These are phyloP conservation scores for Bothrops jararaca DNA, from an alignment of 2,113 vertebrate species.

Conservation along the genomic window DNA sequence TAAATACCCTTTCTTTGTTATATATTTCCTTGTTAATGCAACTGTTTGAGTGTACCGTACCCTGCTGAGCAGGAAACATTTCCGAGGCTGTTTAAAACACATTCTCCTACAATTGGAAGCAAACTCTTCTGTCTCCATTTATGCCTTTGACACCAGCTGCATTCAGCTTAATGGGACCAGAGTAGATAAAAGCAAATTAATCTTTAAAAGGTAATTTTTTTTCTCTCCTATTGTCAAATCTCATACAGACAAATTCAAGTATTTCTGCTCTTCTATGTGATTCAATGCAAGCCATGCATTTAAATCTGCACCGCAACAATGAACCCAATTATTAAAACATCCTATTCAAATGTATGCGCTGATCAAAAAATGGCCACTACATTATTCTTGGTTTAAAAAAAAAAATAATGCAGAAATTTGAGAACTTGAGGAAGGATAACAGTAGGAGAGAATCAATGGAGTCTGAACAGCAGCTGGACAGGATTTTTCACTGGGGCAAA, in stretches of 20 bases:
- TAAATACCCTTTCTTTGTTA: conserved; percentile 64
- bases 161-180: conserved; percentile 63
- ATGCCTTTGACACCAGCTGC: conserved; percentile 68
- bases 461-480: not conserved
- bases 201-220: conserved; percentile 62
- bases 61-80: conserved; percentile 68
- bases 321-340: conserved; percentile 46
- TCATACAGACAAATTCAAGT: conserved; percentile 38
- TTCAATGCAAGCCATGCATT: conserved; percentile 22
- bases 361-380: conserved; percentile 28
- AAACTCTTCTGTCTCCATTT: conserved; percentile 65
- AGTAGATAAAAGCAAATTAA: conserved; percentile 62
- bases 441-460: conserved; percentile 9
- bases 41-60: conserved; percentile 65
- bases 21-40: conserved; percentile 68
- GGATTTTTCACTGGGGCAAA: not conserved
- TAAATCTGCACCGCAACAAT: conserved; percentile 25
- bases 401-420: conserved; percentile 15
- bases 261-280: conserved; percentile 4
- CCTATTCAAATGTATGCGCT: conserved; percentile 32
- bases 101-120: conserved; percentile 61
- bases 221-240: conserved; percentile 49
- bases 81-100: conserved; percentile 67
- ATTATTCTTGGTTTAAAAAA: not conserved
- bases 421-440: not conserved